Base-by-base conservation (phyloP, 2,888 invertebrate species). In the Cosmorhoe ocellata region DNA sequence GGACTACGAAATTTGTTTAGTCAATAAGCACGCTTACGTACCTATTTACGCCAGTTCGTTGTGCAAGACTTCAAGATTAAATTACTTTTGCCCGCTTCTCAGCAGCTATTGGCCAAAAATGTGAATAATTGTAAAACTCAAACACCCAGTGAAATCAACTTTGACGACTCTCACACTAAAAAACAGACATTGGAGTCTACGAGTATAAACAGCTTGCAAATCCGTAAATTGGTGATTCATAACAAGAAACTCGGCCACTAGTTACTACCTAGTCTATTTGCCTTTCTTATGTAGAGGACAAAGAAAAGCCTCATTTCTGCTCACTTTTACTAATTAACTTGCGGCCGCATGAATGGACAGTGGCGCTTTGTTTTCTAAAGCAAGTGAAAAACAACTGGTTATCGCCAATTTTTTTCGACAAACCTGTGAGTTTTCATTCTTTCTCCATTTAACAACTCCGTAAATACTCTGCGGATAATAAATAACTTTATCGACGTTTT, bases 261-360 rank as follows among this genome's bases (percentile, higher is more conserved):
- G 18, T 2, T 18, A 18, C 18, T 18, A 18, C 18, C 73, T 79
- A 66, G 58, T 78, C 72, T 85, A 79, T 88, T 88, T 84, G 75
- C 69, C 73, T 78, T 84, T 81, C 79, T 70, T 76, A 79, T 75
- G 71, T 61, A 41, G 47, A 69, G 65, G 65, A 73, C 75, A 76
- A 79, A 76, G 77, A 78, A 84, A 81, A 83, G 75, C 78, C 75
- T 78, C 75, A 82, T 82, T 47, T 89, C 84, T 85, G 78, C 76
- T 77, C 76, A 86, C 86, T 90, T 88, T 89, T 89, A 86, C 89
- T 85, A 87, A 89, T 89, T 89, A 87, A 73, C 70, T 71, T 58
- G 67, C 64, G 64, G 61, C 64, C 67, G 74, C 81, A 76, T 79
- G 80, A 76, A 67, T 73, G 64, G 57, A 48, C 64, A 58, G 62